Percentiles rank a stretch among this genome's conserved stretches.
These are phyloP conservation scores for Euphonia xanthogaster DNA, from an alignment of 2,797 vertebrate genomes.

Conservation along the genomic window DNA sequence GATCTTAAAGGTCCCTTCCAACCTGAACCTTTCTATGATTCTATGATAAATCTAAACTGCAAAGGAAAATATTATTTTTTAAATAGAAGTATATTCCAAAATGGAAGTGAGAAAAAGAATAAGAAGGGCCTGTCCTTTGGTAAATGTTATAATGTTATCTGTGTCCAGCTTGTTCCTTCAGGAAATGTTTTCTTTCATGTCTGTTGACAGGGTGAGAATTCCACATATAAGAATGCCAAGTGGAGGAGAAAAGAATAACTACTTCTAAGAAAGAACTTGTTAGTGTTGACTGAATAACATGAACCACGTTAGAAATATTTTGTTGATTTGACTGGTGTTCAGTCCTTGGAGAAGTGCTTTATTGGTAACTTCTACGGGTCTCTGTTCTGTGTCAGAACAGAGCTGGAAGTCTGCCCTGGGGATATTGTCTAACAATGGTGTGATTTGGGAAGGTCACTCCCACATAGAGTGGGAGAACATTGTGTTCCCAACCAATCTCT, in stretches of 20 bases:
- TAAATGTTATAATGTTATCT: background rate
- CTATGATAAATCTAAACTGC: background rate
- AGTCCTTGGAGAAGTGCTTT: background rate
- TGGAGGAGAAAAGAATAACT: background rate
- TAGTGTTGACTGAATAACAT: background rate
- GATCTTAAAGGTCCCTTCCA: background rate
- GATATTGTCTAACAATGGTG: background rate
- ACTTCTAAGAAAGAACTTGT: background rate
- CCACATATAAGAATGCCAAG: background rate
- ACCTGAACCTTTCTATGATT: background rate
- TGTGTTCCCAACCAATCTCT: background rate
- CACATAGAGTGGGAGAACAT: background rate
- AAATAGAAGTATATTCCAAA: background rate
- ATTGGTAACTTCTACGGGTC: background rate
- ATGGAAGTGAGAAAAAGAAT: background rate
- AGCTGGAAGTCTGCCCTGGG: background rate
- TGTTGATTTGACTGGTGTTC: background rate
- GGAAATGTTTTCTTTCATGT: background rate
- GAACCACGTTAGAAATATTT: background rate
- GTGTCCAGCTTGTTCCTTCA: background rate
- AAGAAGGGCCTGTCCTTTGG: background rate
- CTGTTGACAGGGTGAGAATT: constrained; percentile 2
- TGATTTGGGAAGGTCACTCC: background rate
- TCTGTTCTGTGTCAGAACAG: background rate
- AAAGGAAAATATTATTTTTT: background rate